Evolutionary conservation across 2,797 vertebrate species (phyloP).

Genomic region (Mormyrops boulengeri): DNA sequence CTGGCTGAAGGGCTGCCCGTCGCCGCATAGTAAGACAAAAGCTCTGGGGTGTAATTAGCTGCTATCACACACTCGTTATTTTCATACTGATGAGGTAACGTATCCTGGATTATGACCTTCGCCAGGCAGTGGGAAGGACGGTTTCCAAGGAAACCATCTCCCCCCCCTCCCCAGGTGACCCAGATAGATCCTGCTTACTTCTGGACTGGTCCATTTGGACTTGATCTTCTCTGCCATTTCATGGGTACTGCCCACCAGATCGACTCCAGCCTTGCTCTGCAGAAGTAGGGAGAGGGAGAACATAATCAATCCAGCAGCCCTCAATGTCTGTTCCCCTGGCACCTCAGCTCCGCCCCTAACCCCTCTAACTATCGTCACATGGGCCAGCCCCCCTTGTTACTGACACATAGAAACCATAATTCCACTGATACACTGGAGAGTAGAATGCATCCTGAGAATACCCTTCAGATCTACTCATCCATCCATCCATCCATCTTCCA

Average conservation of each 20-base stretch:
- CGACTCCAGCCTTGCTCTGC: constrained; percentile 65
- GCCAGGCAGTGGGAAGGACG: not conserved
- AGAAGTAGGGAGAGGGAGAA: not conserved
- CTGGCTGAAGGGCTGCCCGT: not conserved
- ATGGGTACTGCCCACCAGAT: constrained; percentile 70
- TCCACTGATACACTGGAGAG: not conserved
- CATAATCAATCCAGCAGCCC: not conserved
- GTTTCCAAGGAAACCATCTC: not conserved
- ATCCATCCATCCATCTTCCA: not conserved
- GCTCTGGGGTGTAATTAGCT: not conserved
- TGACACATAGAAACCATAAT: not conserved
- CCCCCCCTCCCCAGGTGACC: not conserved
- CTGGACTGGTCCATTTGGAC: constrained; percentile 77
- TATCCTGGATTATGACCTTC: not conserved
- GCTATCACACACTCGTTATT: not conserved
- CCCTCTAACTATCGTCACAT: not conserved
- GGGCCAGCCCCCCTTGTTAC: not conserved
- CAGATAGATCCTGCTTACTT: constrained; percentile 61
- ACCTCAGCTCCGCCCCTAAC: not conserved
- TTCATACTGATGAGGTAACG: not conserved
- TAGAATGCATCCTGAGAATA: not conserved
- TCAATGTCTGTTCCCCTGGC: not conserved
- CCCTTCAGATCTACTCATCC: not conserved
- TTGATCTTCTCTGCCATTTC: constrained; percentile 79
- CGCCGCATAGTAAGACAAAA: not conserved